Percentiles rank a stretch among this genome's conserved stretches.
Evolutionary conservation across 1,140 invertebrate genomes (phyloP).

Genomic region (Drosophila melanogaster): Release_6_plus_ISO1_MT NT_033779.5:5327001-5327500

Average conservation of each 20-base stretch:
- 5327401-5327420: not conserved
- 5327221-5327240: not conserved
- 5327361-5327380: no score
- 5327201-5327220: not conserved
- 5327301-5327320: not conserved
- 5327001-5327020: no score
- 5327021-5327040: no score
- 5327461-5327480: slow-evolving; percentile 25
- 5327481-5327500: slow-evolving; percentile 11
- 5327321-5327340: not conserved
- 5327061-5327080: no score
- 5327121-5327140: not conserved
- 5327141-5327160: no score
- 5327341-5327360: not conserved
- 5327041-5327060: no score
- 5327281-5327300: slow-evolving; percentile 61
- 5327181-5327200: not conserved
- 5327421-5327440: not conserved
- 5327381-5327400: not conserved
- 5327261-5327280: slow-evolving; percentile 22
- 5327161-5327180: no score
- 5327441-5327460: slow-evolving; percentile 66
- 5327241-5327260: not conserved
- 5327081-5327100: no score
- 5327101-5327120: not conserved